phyloP scores from a whole-genome alignment of 2,888 invertebrate species.

The Eupithecia inturbata region DNA sequence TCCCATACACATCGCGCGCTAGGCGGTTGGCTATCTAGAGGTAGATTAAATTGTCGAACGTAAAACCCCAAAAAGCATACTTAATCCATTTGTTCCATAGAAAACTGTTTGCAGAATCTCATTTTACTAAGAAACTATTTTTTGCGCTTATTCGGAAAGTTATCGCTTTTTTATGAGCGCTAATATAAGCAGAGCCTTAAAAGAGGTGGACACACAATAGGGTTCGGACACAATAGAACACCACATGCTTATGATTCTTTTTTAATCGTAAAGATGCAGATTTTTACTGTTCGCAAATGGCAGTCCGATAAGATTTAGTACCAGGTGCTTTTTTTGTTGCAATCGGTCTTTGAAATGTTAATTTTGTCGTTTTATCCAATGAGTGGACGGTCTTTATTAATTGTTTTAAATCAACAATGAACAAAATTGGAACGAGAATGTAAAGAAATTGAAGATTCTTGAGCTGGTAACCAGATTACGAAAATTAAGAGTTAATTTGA shows the following conservation, averaged over 20 bases:
- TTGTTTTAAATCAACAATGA: conserved; percentile 8
- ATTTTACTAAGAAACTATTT: conserved; percentile 64
- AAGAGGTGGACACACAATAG: conserved; percentile 76
- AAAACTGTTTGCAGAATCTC: conserved; percentile 26
- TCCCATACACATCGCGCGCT: no score
- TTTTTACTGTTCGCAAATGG: conserved; percentile 69
- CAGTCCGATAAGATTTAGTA: conserved; percentile 58
- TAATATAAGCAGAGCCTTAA: conserved; percentile 71
- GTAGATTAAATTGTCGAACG: neutral
- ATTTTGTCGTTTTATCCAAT: conserved; percentile 23
- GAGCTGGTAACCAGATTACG: neutral
- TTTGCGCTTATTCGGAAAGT: conserved; percentile 65
- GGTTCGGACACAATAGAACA: conserved; percentile 70
- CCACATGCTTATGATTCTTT: conserved; percentile 72
- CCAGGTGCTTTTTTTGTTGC: conserved; percentile 43
- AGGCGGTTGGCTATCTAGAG: neutral
- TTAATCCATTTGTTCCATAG: neutral
- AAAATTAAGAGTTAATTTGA: neutral
- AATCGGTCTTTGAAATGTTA: conserved; percentile 24
- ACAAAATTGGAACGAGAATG: neutral
- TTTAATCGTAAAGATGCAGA: conserved; percentile 70
- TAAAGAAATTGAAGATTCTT: neutral
- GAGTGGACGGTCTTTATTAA: conserved; percentile 15
- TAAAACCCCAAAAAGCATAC: conserved; percentile 2
- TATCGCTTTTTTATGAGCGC: conserved; percentile 72